Base-by-base conservation (phyloP, 2,113 vertebrate genomes). In the Spilogale gracilis region DNA sequence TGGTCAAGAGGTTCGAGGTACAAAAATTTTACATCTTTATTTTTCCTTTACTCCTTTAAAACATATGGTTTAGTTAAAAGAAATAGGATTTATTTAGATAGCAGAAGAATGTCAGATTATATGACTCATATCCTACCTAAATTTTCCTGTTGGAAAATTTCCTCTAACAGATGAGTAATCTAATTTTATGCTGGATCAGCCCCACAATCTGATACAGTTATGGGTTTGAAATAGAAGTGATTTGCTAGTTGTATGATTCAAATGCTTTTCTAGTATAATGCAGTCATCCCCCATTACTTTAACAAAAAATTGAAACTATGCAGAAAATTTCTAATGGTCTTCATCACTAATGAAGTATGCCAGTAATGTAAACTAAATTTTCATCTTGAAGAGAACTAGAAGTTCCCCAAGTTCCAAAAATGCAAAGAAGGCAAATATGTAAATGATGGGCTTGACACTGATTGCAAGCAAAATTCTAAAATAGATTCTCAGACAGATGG, bases 71-170 rank as follows among this genome's bases (percentile, higher is more conserved):
- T 94, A 50, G 87, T 92, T 92, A 94, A 78, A 95, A 95, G 56
- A 97, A 95, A 82, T 43, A 95, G 86, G 65, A 95, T 93, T 96
- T 97, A 97, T 93, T 98, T 97, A 96, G 94, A 78, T 71, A 92
- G 94, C 84, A 97, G 67, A 96, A 96, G 87, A 97, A 96, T 96
- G 87, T 98, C 90, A 97, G 87, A 95, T 92, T 87, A 86, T 86
- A 84, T 97, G 97, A 96, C 80, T 97, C 97, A 98, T 17, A 52
- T 90, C 79, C 98, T 97, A 98, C 97, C 97, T 98, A 98, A 97
- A 97, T 97, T 97, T 97, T 98, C 96, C 96, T 92, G 79, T 95
- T 96, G 96, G 97, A 96, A 95, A 48, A 91, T 94, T 96, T 96
- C 95, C 93, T 83, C 89, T 91, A 93, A 94, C 96, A 95, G 97